phyloP scores from a whole-genome alignment of 2,888 invertebrate species.

The Athalia cordata region DNA sequence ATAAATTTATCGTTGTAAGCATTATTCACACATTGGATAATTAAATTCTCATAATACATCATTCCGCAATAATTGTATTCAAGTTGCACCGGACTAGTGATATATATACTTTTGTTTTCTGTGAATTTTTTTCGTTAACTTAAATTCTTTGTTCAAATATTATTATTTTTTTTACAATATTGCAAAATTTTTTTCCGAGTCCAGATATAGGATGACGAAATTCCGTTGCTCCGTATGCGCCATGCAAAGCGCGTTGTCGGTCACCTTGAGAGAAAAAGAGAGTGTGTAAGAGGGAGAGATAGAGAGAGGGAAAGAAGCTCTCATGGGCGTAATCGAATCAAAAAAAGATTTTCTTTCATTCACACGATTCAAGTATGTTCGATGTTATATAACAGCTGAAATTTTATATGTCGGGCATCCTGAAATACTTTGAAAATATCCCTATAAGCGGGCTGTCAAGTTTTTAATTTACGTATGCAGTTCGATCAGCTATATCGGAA shows the following conservation, averaged over 20 bases:
- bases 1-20: too few species aligned
- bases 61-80: neutral
- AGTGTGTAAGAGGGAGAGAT: neutral
- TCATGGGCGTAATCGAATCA: neutral
- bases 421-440: neutral
- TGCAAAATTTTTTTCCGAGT: neutral
- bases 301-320: neutral
- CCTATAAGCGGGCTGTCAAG: neutral
- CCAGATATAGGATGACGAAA: neutral
- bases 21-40: too few species aligned
- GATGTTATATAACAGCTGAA: slow-evolving; percentile 11
- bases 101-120: too few species aligned
- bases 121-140: too few species aligned
- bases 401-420: slow-evolving; percentile 6
- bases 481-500: too few species aligned
- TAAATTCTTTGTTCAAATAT: too few species aligned
- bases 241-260: slow-evolving; percentile 21
- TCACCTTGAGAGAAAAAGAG: slow-evolving; percentile 29
- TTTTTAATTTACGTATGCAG: too few species aligned
- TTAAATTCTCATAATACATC: too few species aligned
- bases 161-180: too few species aligned
- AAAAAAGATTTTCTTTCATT: slow-evolving; percentile 27
- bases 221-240: slow-evolving; percentile 8
- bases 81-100: too few species aligned
- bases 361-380: slow-evolving; percentile 4